phyloP scores from a whole-genome alignment of 1,140 invertebrate species.

The Diachasma alloeum region DNA sequence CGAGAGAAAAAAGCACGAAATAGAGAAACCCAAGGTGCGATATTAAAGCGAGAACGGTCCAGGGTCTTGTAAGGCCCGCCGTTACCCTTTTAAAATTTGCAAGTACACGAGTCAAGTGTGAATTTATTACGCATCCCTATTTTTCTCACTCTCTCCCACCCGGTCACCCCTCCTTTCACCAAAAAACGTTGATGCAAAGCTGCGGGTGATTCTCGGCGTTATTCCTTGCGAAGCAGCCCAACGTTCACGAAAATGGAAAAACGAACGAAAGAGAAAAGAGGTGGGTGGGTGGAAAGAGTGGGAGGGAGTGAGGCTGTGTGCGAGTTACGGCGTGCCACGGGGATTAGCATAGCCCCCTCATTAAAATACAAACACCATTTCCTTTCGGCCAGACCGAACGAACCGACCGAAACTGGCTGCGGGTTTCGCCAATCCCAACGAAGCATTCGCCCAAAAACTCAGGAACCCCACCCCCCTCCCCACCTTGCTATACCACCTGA shows the following conservation, averaged over 20 bases:
- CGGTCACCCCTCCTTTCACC: neutral
- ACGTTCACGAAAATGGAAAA: conserved; percentile 29
- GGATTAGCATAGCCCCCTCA: conserved; percentile 41
- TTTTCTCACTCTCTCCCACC: neutral
- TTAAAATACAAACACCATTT: conserved; percentile 41
- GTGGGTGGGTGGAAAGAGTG: neutral
- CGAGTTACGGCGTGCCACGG: conserved; percentile 28
- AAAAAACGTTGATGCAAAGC: neutral
- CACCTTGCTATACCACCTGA: neutral
- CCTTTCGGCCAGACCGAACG: conserved; percentile 34
- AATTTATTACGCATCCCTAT: conserved; percentile 29
- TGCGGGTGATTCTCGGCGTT: neutral
- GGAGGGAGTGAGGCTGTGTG: neutral
- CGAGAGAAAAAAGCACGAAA: neutral
- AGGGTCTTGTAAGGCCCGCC: conserved; percentile 25
- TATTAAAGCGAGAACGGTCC: conserved; percentile 48
- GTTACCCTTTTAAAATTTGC: conserved; percentile 36
- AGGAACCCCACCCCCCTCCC: neutral
- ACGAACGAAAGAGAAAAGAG: neutral
- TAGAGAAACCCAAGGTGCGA: conserved; percentile 29
- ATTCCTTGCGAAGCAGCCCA: neutral
- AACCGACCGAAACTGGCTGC: conserved; percentile 16
- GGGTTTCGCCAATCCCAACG: conserved; percentile 13
- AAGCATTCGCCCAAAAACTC: conserved; percentile 18
- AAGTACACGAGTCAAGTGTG: conserved; percentile 35